phyloP scores from a whole-genome alignment of 1,140 invertebrate genomes.

The Lysiphlebus fabarum region DNA sequence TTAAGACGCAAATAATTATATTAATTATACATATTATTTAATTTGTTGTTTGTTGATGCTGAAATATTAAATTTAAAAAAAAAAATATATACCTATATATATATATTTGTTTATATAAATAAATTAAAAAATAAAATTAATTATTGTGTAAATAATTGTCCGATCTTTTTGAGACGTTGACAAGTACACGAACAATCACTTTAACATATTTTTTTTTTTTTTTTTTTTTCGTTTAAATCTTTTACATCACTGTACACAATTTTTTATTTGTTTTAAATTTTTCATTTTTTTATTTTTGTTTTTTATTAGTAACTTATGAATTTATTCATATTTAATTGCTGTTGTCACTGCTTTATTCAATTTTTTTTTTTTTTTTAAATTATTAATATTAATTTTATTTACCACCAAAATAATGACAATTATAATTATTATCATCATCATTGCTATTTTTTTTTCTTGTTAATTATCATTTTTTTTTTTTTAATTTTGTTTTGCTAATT shows the following conservation, averaged over 20 bases:
- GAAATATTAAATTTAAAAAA: no score
- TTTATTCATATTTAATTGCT: conserved; percentile 4
- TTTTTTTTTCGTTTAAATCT: conserved; percentile 19
- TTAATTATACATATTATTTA: no score
- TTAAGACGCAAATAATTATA: no score
- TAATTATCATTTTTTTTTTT: background rate
- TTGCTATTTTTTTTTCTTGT: conserved; percentile 11
- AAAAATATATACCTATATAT: no score
- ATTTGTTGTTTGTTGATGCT: no score
- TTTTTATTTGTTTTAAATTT: conserved; percentile 14
- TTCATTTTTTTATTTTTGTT: conserved; percentile 23
- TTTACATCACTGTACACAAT: conserved; percentile 54
- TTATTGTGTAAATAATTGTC: background rate
- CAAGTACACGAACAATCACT: conserved; percentile 51
- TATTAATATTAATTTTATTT: conserved; percentile 7
- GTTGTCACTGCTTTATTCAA: no score
- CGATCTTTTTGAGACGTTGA: conserved; percentile 39
- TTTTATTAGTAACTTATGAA: conserved; percentile 23
- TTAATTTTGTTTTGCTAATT: background rate
- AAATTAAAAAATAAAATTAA: no score
- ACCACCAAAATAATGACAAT: conserved; percentile 4
- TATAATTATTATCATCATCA: conserved; percentile 18
- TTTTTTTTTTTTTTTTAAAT: conserved; percentile 6
- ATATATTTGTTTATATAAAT: no score
- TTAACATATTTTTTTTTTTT: conserved; percentile 14